Conservation (phyloP, 53 echinoderm and acorn worm genomes). For the Luidia sarsii region DNA sequence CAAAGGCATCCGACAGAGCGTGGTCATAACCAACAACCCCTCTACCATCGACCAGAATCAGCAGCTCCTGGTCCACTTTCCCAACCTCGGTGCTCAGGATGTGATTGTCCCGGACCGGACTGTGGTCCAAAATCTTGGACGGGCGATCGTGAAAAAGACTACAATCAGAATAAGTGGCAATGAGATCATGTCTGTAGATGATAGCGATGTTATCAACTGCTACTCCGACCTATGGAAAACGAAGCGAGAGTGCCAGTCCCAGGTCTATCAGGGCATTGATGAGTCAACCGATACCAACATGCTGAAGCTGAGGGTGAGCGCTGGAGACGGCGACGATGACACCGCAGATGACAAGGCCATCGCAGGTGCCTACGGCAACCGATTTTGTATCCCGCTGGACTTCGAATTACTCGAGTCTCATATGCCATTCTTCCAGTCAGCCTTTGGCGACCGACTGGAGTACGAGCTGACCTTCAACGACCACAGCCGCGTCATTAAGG, state of each 20-base stretch:
- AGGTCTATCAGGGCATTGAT: constrained; percentile 20
- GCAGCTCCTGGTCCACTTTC: constrained; percentile 32
- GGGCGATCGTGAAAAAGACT: too few species aligned
- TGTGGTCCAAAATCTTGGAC: too few species aligned
- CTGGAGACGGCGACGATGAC: constrained; percentile 23
- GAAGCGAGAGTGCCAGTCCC: constrained; percentile 1
- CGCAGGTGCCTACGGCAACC: constrained; percentile 13
- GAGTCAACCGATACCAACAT: background rate
- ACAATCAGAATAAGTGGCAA: too few species aligned
- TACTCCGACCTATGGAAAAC: too few species aligned
- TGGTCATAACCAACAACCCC: too few species aligned
- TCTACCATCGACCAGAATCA: too few species aligned
- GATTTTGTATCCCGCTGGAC: constrained; percentile 34
- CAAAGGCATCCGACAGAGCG: too few species aligned
- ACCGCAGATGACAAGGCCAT: constrained; percentile 18
- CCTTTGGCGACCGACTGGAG: too few species aligned
- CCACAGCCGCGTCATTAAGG: too few species aligned
- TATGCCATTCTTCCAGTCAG: constrained; percentile 45
- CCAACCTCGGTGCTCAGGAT: constrained; percentile 4
- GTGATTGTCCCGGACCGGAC: constrained; percentile 41
- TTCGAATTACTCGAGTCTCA: too few species aligned
- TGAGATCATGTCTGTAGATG: constrained; percentile 7
- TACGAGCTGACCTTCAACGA: too few species aligned
- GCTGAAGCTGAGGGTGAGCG: constrained; percentile 19
- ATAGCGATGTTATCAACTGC: too few species aligned